Evolutionary conservation across 2,797 vertebrate genomes (phyloP), one percentile per base, ranked within the genome.

Genomic region (Neostethus bicornis): DNA sequence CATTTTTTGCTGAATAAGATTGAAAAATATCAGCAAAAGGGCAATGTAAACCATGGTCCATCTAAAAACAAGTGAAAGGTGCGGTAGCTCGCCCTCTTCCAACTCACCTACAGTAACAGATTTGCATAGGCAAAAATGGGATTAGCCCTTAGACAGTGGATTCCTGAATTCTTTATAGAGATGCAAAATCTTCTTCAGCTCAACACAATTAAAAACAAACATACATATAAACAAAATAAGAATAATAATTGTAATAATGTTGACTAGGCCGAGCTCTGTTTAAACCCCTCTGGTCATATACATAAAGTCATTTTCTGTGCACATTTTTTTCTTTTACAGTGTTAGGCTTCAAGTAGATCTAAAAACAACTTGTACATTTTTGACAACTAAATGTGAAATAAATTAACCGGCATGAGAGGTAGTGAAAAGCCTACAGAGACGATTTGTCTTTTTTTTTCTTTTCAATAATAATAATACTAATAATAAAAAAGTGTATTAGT

Each of bases 111-210:
- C 93, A 94, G 92, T 93, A 94, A 95, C 94, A 95, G 93, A 95
- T 96, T 99, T 98, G 96, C 96, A 99, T 99, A 98, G 96, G 96
- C 96, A 97, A 94, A 89, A 95, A 95, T 94, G 92, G 93, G 93
- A 95, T 96, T 98, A 92, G 97, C 96, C 97, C 97, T 97, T 95
- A 92, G 91, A 95, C 93, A 91, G 89, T 91, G 89, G 89, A 91
- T 94, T 98, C 96, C 97, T 99, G 96, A 98, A 96, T 95, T 95
- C 92, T 94, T 89, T 84, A 82, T 83, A 85, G 78, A 89, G 85
- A 89, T 89, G 86, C 86, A 87, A 89, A 91, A 88, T 89, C 83
- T 90, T 91, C 80, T 88, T 91, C 81, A 87, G 85, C 85, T 90
- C 72, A 90, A 88, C 80, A 91, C 79, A 90, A 88, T 74, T 85